Evolutionary conservation across 2,113 vertebrate species (phyloP).

Genomic region (Anoura caudifer): DNA sequence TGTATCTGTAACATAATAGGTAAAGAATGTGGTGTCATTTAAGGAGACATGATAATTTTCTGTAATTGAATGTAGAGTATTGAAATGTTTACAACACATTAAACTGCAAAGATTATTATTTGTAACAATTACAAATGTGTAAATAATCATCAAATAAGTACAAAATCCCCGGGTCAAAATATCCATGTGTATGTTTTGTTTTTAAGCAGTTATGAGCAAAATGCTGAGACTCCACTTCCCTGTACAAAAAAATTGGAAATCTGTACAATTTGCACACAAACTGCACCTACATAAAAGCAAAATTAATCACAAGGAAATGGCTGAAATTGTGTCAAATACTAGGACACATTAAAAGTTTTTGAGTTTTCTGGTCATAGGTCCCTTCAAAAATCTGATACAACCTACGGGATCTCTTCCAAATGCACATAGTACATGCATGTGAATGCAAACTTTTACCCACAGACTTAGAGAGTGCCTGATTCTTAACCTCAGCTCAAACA

Average conservation of each 20-base stretch:
- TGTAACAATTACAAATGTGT: neutral
- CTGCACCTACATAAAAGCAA: neutral
- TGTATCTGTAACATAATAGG: conserved; percentile 40
- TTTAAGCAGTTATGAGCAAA: neutral
- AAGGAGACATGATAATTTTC: conserved; percentile 25
- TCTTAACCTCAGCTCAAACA: neutral
- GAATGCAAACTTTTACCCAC: neutral
- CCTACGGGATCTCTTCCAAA: neutral
- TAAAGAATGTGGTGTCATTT: conserved; percentile 47
- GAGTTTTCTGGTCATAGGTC: neutral
- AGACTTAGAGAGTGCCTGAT: neutral
- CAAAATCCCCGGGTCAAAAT: neutral
- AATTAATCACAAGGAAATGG: neutral
- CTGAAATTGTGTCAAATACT: neutral
- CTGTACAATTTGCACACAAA: neutral
- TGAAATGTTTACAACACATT: neutral
- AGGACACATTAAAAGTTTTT: neutral
- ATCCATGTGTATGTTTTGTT: neutral
- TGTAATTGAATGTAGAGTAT: neutral
- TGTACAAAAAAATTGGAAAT: neutral
- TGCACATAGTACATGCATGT: neutral
- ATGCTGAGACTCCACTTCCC: neutral
- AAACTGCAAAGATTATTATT: neutral
- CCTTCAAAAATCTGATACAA: neutral
- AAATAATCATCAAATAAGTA: neutral